Conservation (phyloP, 2,797 vertebrate genomes). For the Austrolebias charrua region DNA sequence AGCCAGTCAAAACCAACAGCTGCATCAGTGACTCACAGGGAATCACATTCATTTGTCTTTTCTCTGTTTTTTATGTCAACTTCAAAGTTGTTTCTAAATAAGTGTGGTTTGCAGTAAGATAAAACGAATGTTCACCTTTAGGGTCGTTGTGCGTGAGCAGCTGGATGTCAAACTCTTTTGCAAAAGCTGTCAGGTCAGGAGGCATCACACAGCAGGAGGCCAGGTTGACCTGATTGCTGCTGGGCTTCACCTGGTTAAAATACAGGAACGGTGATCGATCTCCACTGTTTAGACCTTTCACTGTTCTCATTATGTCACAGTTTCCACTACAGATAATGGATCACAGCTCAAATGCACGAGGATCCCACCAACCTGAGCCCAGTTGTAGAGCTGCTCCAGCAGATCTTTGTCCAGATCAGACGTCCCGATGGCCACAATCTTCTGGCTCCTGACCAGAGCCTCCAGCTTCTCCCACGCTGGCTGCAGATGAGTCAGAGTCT, state of each 20-base stretch:
- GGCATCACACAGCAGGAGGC: slow-evolving; percentile 99
- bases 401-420: slow-evolving; percentile 95
- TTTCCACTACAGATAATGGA: neutral
- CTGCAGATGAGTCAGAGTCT: slow-evolving; percentile 88
- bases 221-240: slow-evolving; percentile 97
- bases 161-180: slow-evolving; percentile 97
- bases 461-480: slow-evolving; percentile 94
- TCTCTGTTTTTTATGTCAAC: neutral
- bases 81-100: neutral
- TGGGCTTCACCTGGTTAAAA: slow-evolving; percentile 89
- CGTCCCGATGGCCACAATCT: slow-evolving; percentile 92
- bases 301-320: no score
- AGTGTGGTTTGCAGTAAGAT: neutral
- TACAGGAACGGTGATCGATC: neutral
- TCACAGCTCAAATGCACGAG: neutral
- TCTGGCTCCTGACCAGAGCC: slow-evolving; percentile 86
- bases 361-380: slow-evolving; percentile 87
- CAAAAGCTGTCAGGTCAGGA: slow-evolving; percentile 97
- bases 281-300: no score
- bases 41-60: neutral
- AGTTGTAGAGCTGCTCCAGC: slow-evolving; percentile 93
- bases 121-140: slow-evolving; percentile 83
- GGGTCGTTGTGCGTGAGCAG: slow-evolving; percentile 96
- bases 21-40: no score
- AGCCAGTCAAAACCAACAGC: no score